Evolutionary conservation across 2,888 invertebrate genomes (phyloP).

Genomic region (Antheraea assamensis): DNA sequence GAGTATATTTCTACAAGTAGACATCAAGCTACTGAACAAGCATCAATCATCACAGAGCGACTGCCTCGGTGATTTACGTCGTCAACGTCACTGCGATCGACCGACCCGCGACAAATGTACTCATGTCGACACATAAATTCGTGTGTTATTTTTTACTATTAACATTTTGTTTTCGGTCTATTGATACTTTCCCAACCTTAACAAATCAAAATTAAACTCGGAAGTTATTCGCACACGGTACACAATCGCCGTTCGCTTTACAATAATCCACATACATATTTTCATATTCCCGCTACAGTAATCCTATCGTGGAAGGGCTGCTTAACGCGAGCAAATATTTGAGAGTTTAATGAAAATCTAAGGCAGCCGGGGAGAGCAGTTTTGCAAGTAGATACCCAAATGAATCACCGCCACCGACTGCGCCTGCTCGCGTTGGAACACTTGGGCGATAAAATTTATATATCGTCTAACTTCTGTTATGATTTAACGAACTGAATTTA

Average conservation of each 20-base stretch:
- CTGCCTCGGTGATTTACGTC: constrained; percentile 49
- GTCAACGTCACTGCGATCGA: constrained; percentile 36
- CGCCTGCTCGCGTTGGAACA: constrained; percentile 53
- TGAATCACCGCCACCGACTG: constrained; percentile 66
- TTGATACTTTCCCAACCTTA: constrained; percentile 51
- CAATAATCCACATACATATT: constrained; percentile 66
- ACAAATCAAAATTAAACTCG: constrained; percentile 58
- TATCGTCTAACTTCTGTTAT: constrained; percentile 74
- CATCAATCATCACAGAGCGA: constrained; percentile 61
- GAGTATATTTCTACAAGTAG: constrained; percentile 44
- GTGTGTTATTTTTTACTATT: constrained; percentile 40
- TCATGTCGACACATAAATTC: constrained; percentile 35
- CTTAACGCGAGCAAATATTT: constrained; percentile 70
- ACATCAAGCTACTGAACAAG: constrained; percentile 47
- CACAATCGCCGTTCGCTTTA: constrained; percentile 50
- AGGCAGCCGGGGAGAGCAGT: constrained; percentile 58
- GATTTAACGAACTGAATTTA: constrained; percentile 73
- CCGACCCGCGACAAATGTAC: constrained; percentile 53
- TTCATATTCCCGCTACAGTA: constrained; percentile 63
- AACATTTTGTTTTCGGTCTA: constrained; percentile 38
- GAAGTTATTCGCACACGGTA: constrained; percentile 55
- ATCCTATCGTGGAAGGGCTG: constrained; percentile 56
- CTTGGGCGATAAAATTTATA: constrained; percentile 72
- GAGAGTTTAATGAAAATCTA: constrained; percentile 76
- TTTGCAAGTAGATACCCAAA: constrained; percentile 66